Evolutionary conservation across 2,797 vertebrate species (phyloP).

Genomic region (Acrossocheilus fasciatus): DNA sequence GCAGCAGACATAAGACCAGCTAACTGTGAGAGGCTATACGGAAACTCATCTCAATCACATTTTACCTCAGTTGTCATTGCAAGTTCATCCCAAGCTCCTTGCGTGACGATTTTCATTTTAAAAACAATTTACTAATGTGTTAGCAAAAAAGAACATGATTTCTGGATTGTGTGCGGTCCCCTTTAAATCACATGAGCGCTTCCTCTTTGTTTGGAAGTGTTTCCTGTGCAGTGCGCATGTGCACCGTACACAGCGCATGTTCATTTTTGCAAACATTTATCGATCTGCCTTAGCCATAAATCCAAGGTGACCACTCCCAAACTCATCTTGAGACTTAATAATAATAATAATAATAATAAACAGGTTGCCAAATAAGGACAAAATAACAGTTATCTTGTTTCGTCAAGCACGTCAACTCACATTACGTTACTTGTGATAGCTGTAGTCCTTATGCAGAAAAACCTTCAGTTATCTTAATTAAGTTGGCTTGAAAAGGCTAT

Average conservation of each 20-base stretch:
- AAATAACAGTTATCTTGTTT: background rate
- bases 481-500: too few relatives aligned
- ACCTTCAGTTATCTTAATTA: background rate
- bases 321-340: too few relatives aligned
- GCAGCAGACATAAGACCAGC: background rate
- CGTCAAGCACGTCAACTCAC: background rate
- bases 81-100: background rate
- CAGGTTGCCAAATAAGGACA: background rate
- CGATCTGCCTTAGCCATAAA: background rate
- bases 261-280: background rate
- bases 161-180: conserved; percentile 8
- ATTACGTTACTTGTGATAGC: background rate
- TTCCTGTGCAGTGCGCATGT: conserved; percentile 64
- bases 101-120: background rate
- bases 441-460: background rate
- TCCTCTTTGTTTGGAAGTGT: conserved; percentile 64
- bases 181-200: conserved; percentile 62
- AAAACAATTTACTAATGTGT: background rate
- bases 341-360: background rate
- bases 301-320: background rate
- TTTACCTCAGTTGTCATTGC: conserved; percentile 21
- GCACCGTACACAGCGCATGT: background rate
- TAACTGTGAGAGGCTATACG: background rate
- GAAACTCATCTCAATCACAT: background rate
- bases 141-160: background rate